Evolutionary conservation across 2,113 vertebrate genomes (phyloP), one percentile per base, ranked within the genome.

Genomic region (Forbesichthys papilliferus): DNA sequence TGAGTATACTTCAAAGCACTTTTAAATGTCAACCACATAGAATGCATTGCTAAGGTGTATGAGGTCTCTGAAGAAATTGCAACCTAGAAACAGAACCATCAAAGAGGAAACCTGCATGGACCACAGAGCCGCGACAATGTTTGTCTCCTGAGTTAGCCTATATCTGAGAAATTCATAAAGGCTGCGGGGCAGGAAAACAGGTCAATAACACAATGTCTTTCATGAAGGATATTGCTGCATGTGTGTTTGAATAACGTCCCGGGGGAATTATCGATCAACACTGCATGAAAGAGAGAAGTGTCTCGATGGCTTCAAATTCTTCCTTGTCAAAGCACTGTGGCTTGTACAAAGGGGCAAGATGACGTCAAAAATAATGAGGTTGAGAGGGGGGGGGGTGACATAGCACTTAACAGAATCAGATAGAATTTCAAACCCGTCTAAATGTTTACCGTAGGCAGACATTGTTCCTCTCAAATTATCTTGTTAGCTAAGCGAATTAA

Each of bases 131-230:
- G 80, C 76, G 86, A 77, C 81, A 78, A 72, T 71, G 69, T 77
- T 64, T 64, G 73, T 84, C 84, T 84, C 86, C 69, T 64, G 83
- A 74, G 84, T 67, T 57, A 66, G 47, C 58, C 74, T 51, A 73
- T 84, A 73, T 84, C 84, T 80, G 78, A 84, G 84, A 78, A 88
- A 87, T 85, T 90, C 82, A 86, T 81, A 89, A 74, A 69, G 64
- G 83, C 87, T 80, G 61, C 69, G 64, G 74, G 85, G 84, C 70
- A 84, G 75, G 79, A 89, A 89, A 92, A 85, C 75, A 78, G 90
- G 88, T 91, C 90, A 92, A 92, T 92, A 90, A 83, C 77, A 75
- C 73, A 70, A 79, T 78, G 77, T 83, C 88, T 90, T 86, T 88
- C 82, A 86, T 81, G 79, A 81, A 75, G 71, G 86, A 88, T 89